Conservation (phyloP, 2,888 invertebrate genomes). For the Branchellion lobata region DNA sequence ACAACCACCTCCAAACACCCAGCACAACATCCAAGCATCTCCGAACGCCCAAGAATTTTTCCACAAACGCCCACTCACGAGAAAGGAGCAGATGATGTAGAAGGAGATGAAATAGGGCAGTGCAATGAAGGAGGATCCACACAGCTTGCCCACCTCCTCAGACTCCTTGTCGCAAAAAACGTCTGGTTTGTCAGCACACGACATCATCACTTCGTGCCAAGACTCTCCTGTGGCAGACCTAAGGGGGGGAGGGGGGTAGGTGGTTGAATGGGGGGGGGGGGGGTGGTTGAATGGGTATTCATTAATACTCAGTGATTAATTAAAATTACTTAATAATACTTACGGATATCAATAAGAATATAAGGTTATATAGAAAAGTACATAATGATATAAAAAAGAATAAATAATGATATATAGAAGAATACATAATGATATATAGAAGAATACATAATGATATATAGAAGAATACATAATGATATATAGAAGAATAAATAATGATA, state of each 20-base stretch:
- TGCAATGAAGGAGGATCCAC: conserved; percentile 90
- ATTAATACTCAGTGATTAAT: neutral
- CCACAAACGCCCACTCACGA: conserved; percentile 81
- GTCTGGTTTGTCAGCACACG: conserved; percentile 69
- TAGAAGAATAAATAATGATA: no score
- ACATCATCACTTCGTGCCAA: conserved; percentile 99
- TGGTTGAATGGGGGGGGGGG: conserved; percentile 10
- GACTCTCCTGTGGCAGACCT: conserved; percentile 78
- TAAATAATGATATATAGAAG: no score
- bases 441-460: no score
- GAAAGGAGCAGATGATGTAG: conserved; percentile 96
- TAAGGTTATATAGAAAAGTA: no score
- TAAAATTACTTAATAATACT: neutral
- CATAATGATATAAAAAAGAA: no score
- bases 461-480: no score
- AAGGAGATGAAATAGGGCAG: conserved; percentile 99
- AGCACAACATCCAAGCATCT: no score
- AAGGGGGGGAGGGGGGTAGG: conserved; percentile 5
- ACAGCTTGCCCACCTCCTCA: conserved; percentile 63
- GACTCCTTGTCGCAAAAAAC: conserved; percentile 63
- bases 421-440: no score
- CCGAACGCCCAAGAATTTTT: no score
- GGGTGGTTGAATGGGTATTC: neutral
- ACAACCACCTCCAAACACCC: no score
- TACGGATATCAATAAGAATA: no score